Base-by-base conservation (phyloP, 2,113 vertebrate genomes). In the Ancistrus triradiatus region DNA sequence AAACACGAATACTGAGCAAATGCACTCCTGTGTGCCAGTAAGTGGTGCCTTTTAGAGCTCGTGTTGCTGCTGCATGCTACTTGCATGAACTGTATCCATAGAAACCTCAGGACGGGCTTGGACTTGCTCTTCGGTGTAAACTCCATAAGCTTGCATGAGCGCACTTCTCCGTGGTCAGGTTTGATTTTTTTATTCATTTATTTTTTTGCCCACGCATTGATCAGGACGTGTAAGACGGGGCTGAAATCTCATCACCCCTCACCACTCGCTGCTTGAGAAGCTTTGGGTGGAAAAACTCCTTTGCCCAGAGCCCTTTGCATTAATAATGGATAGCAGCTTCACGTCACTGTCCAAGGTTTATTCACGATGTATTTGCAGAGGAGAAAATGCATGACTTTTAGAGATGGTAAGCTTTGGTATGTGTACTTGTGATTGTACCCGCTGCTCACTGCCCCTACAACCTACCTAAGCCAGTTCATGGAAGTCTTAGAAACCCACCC, bases 41-140 rank as follows among this genome's bases (percentile, higher is more conserved):
- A 37, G 35, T 37, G 35, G 24, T 15, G 19, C 1, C 11, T 13
- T 6, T 52, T 52, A 18, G 33, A 13, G 22, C 28, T 22, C 7
- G 25, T 8, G 50, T 56, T 40, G n/a, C 17, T 53, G 27, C 42
- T 1, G 7, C 21, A 15, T 4, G 9, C 35, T 56, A 38, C 38
- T 43, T 66, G 50, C 60, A 53, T 40, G 18, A 35, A 21, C 55
- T 6, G 66, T 74, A 74, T 59, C 56, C 66, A 73, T 73, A 74
- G 72, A 56, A 69, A 74, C 72, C 33, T 73, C 60, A 53, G 65
- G 58, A 46, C 49, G 48, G 9, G 71, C 55, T 19, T 18, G 49
- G 53, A 49, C 58, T 35, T 27, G n/a, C 59, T 38, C 37, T 0
- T 8, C 66, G 21, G 14, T 46, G 59, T 47, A 40, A 59, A 48